phyloP scores from a whole-genome alignment of 2,888 invertebrate species.

The Silvanus unidentatus region DNA sequence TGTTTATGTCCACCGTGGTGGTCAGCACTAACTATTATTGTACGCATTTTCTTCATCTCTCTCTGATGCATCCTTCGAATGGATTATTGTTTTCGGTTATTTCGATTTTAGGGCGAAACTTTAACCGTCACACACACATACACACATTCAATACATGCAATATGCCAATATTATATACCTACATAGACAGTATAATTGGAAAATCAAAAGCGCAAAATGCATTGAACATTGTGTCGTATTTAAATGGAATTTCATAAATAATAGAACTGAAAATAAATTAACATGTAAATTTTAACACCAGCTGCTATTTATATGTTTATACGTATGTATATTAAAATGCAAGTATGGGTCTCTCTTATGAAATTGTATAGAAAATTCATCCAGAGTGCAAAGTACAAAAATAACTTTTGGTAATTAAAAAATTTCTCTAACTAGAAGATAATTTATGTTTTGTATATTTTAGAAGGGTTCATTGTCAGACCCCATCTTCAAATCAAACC shows the following conservation, averaged over 20 bases:
- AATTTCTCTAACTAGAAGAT: no score
- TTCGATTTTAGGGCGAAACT: constrained; percentile 31
- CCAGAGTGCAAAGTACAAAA: no score
- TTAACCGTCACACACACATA: constrained; percentile 16
- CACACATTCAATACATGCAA: no score
- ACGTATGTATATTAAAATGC: no score
- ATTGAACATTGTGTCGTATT: constrained; percentile 11
- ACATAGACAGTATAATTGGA: constrained; percentile 16
- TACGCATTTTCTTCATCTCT: no score
- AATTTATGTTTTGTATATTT: no score
- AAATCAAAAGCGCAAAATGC: constrained; percentile 22
- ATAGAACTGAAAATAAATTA: constrained; percentile 29
- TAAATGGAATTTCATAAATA: constrained; percentile 26
- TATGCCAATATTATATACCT: no score
- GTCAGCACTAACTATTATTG: constrained; percentile 11
- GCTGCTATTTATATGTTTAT: constrained; percentile 7
- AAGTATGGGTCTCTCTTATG: no score
- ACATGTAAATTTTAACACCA: constrained; percentile 25
- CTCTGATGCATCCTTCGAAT: constrained; percentile 4
- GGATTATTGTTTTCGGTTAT: constrained; percentile 20
- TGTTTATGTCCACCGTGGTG: constrained; percentile 25
- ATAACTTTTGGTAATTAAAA: no score
- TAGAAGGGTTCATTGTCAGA: no score
- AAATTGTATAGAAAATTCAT: no score
- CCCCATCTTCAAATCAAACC: no score